Conservation (phyloP, 2,888 invertebrate species). For the Priapulus caudatus region DNA sequence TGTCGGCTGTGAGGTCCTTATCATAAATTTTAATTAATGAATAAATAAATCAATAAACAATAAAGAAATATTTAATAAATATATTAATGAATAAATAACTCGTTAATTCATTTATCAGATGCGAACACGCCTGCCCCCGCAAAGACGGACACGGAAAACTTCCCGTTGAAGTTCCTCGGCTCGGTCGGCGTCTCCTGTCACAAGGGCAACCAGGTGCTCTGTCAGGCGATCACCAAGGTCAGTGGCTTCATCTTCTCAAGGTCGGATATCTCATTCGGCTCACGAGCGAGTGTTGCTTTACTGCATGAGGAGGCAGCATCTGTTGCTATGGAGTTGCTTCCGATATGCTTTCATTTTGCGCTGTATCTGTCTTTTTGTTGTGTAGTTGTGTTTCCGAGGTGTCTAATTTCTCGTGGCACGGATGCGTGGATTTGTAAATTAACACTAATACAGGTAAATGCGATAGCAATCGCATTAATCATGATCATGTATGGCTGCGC, state of each 20-base stretch:
- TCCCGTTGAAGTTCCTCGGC: slow-evolving; percentile 72
- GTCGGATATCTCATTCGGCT: slow-evolving; percentile 29
- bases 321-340: too few relatives aligned
- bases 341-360: too few relatives aligned
- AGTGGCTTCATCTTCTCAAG: not conserved
- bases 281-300: slow-evolving; percentile 26
- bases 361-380: too few relatives aligned
- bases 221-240: slow-evolving; percentile 40
- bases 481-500: too few relatives aligned
- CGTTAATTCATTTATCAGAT: not conserved
- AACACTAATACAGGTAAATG: too few relatives aligned
- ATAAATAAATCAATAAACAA: not conserved
- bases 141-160: slow-evolving; percentile 21
- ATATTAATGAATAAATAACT: not conserved
- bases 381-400: too few relatives aligned
- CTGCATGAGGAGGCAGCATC: too few relatives aligned
- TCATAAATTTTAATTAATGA: too few relatives aligned
- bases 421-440: too few relatives aligned
- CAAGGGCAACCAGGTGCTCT: slow-evolving; percentile 83
- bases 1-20: too few relatives aligned
- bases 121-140: not conserved
- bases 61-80: not conserved
- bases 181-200: slow-evolving; percentile 90
- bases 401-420: too few relatives aligned
- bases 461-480: too few relatives aligned